phyloP scores from a whole-genome alignment of 2,113 vertebrate species.

The Dipodomys stephensi region DNA sequence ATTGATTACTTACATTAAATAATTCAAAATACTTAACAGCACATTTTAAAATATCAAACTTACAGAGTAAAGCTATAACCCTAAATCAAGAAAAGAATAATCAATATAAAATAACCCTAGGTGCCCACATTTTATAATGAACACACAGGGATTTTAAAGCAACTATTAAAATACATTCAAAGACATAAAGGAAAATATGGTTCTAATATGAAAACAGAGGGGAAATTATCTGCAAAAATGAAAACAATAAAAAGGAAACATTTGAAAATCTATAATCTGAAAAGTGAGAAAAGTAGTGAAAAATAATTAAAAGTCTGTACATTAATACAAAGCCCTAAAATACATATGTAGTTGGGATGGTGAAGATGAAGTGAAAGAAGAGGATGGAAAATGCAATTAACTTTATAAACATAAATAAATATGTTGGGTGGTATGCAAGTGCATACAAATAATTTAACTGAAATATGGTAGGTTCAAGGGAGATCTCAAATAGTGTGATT shows the following conservation, averaged over 20 bases:
- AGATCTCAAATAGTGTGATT: too few relatives aligned
- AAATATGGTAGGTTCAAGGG: too few relatives aligned
- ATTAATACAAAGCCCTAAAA: background rate
- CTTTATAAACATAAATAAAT: too few relatives aligned
- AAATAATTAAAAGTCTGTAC: background rate
- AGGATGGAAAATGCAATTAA: background rate
- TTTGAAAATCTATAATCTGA: background rate
- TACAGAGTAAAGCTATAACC: background rate
- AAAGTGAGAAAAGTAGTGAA: slow-evolving; percentile 37
- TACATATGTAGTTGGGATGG: background rate
- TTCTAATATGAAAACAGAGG: slow-evolving; percentile 3
- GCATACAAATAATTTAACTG: too few relatives aligned
- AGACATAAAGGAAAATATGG: background rate
- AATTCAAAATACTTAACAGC: background rate
- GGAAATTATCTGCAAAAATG: background rate
- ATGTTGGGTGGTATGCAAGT: too few relatives aligned
- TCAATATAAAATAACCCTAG: background rate
- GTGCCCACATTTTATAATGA: background rate
- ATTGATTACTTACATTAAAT: background rate
- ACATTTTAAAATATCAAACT: background rate
- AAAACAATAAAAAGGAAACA: slow-evolving; percentile 19
- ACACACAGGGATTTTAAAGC: background rate
- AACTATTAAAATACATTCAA: slow-evolving; percentile 39
- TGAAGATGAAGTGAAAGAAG: background rate
- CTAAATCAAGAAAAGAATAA: background rate